Base-by-base conservation (phyloP, 2,797 vertebrate species). In the Erethizon dorsatum region DNA sequence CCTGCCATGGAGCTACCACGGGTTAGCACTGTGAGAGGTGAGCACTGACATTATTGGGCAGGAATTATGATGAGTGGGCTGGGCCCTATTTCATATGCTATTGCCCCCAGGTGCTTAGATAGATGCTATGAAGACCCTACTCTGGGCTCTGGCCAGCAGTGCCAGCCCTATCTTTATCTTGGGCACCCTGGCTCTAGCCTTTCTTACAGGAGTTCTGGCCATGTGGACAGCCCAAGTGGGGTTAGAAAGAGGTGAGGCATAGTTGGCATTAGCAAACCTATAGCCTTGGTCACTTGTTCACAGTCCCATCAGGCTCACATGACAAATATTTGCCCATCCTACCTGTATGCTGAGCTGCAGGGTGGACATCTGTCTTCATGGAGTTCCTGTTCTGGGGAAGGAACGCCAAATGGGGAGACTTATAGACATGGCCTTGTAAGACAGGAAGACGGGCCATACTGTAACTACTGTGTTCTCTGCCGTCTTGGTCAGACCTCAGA, bases 101-200 rank as follows among this genome's bases (percentile, higher is more conserved):
- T 0, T 87, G 63, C 33, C 78, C 4, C 1, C 89, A 99, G 99
- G 45, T 99, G 99, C 98, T 94, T 98, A 91, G 98, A 99, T 0
- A 99, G 99, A 57, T 99, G 99, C 98, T 99, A 99, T 1, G 99
- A 99, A 88, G 99, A 99, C 98, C 99, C 99, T 0, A 98, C 99
- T 61, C 98, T 99, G 82, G 99, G 99, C 75, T 99, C 99, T 0
- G 99, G 99, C 45, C 99, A 99, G 75, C 99, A 99, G 95, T 99
- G 99, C 95, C 98, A 98, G 15, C 99, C 99, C 10, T 99, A 99
- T 84, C 99, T 99, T 22, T 99, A 99, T 88, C 99, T 99, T 0
- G 99, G 99, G 14, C 98, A 98, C 96, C 99, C 99, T 0, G 99
- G 98, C 56, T 99, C 99, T 0, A 98, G 98, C 71, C 98, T 99